Evolutionary conservation across 2,888 invertebrate species (phyloP).

Genomic region (Parnassius apollo): DNA sequence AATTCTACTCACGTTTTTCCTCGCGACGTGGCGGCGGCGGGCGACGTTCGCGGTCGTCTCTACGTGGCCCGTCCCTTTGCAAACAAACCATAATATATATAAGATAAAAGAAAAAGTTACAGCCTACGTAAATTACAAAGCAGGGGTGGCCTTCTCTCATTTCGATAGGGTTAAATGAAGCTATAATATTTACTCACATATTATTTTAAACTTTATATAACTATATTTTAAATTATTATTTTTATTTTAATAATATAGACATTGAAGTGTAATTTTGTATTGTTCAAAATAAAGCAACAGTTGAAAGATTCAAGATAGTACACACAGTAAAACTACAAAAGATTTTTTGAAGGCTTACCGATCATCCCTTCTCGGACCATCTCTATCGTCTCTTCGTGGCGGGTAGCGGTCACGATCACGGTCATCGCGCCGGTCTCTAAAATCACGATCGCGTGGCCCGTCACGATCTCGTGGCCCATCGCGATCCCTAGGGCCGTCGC

Average conservation of each 20-base stretch:
- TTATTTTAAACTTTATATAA: too few species aligned
- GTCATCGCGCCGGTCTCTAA: conserved; percentile 50
- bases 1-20: conserved; percentile 65
- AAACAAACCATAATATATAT: background rate
- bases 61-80: conserved; percentile 47
- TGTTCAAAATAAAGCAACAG: too few species aligned
- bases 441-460: conserved; percentile 29
- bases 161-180: too few species aligned
- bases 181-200: too few species aligned
- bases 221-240: too few species aligned
- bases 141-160: too few species aligned
- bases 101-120: too few species aligned
- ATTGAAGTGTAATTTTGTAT: too few species aligned
- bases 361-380: conserved; percentile 58
- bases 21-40: conserved; percentile 66
- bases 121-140: too few species aligned
- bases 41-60: conserved; percentile 51
- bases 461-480: conserved; percentile 24
- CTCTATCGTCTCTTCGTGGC: conserved; percentile 38
- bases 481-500: conserved; percentile 44
- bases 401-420: conserved; percentile 40
- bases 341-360: conserved; percentile 40
- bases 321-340: too few species aligned
- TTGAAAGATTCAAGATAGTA: too few species aligned
- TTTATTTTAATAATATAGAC: too few species aligned